phyloP scores from a whole-genome alignment of 2,888 invertebrate genomes.

The Eulithis testata region DNA sequence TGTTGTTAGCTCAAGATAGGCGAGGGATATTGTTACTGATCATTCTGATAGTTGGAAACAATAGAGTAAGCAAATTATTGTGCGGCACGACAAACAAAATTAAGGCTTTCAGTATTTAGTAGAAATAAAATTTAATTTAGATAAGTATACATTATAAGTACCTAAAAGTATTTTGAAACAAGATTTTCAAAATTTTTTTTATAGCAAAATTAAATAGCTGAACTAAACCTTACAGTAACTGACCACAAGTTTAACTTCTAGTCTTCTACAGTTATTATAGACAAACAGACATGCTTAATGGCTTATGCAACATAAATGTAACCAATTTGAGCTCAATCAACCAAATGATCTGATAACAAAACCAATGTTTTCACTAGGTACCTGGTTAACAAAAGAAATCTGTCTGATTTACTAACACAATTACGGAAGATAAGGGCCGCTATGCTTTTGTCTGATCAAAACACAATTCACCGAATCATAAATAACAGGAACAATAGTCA shows the following conservation, averaged over 20 bases:
- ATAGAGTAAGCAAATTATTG: constrained; percentile 16
- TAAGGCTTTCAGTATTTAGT: too few relatives aligned
- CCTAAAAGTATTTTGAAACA: too few relatives aligned
- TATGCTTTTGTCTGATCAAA: constrained; percentile 74
- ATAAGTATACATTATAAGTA: too few relatives aligned
- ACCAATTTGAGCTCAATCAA: constrained; percentile 10
- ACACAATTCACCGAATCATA: constrained; percentile 77
- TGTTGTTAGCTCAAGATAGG: constrained; percentile 52
- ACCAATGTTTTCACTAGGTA: constrained; percentile 34
- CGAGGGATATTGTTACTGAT: constrained; percentile 40
- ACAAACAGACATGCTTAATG: too few relatives aligned
- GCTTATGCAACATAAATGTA: background rate
- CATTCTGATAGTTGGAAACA: constrained; percentile 32
- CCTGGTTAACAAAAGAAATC: constrained; percentile 63
- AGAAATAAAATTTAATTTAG: too few relatives aligned
- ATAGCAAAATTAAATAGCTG: too few relatives aligned
- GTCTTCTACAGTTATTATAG: too few relatives aligned
- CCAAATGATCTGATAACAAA: constrained; percentile 29
- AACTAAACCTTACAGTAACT: too few relatives aligned
- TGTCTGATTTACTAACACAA: constrained; percentile 77
- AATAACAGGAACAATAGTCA: constrained; percentile 80
- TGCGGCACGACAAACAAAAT: background rate
- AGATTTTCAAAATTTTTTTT: too few relatives aligned
- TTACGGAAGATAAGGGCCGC: constrained; percentile 68
- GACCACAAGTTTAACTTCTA: too few relatives aligned